A percentile compares a stretch with the other conserved stretches of the same genome.
phyloP scores from a whole-genome alignment of 2,888 invertebrate species.

The Ophioninae sp. region DNA sequence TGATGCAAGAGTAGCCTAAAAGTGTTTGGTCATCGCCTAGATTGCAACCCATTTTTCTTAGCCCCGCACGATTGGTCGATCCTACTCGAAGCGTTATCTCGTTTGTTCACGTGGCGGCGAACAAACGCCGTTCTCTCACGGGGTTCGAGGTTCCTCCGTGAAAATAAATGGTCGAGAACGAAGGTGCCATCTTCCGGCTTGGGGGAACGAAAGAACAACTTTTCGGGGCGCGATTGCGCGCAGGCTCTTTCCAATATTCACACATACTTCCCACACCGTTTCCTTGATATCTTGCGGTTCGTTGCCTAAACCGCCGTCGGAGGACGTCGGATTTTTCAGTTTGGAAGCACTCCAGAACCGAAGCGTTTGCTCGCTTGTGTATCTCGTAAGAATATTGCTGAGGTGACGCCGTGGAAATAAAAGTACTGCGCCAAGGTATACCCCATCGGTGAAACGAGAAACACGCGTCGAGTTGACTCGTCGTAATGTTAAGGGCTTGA shows the following conservation, averaged over 20 bases:
- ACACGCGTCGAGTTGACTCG: constrained; percentile 33
- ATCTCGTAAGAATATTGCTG: constrained; percentile 2
- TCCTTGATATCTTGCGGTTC: not conserved
- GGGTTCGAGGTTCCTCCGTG: not conserved
- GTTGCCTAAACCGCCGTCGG: not conserved
- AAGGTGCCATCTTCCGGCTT: not conserved
- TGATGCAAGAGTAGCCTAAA: not conserved
- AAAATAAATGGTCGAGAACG: not conserved
- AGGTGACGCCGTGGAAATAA: not conserved
- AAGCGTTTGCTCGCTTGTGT: not conserved
- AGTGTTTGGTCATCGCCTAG: not conserved
- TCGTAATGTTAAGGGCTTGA: constrained; percentile 1
- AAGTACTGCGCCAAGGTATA: constrained; percentile 6
- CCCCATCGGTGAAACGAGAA: not conserved
- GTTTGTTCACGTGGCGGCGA: not conserved
- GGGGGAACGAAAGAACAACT: not conserved
- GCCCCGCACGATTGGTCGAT: not conserved
- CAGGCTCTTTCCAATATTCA: constrained; percentile 1
- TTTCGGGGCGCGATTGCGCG: not conserved
- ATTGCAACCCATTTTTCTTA: not conserved
- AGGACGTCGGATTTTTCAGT: not conserved
- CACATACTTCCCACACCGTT: constrained; percentile 19
- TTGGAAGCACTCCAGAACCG: not conserved
- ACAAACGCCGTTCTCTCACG: not conserved
- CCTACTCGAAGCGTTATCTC: not conserved